Evolutionary conservation across 2,113 vertebrate genomes (phyloP), one percentile per base, ranked within the genome.

Genomic region (Orthochromis indermauri): DNA sequence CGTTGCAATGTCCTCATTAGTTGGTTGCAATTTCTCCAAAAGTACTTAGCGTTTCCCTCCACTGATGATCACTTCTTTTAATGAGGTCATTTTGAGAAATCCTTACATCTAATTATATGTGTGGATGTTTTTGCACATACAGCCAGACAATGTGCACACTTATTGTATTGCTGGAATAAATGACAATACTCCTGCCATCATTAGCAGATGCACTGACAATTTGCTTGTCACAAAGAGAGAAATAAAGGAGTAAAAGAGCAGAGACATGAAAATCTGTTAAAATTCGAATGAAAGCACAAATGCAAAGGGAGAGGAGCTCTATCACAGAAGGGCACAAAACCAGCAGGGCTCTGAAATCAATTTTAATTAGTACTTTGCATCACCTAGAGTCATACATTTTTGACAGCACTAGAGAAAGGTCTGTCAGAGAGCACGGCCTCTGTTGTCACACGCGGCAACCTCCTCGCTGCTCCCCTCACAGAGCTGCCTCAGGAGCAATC

Each of bases 321-420:
- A 51, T 85, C 54, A 82, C 84, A 88, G 81, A 85, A 87, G 90
- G 89, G 81, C 88, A 85, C 81, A 24, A 79, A 88, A 91, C 53
- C 88, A 89, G 78, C 83, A 86, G 91, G 71, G 82, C 55, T 82
- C 78, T 92, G 24, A 92, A 94, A 95, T 96, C 94, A 88, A 94
- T 95, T 95, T 93, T 94, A 96, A 98, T 98, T 97, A 98, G 96
- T 94, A 95, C 94, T 95, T 92, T 81, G 96, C 93, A 95, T 96
- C 97, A 96, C 96, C 95, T 94, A 93, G 96, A 96, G 97, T 97
- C 96, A 97, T 97, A 97, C 97, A 94, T 96, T 97, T 96, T 93
- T 97, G 89, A 82, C 88, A 86, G 90, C 8, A 28, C 24, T 1
- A 17, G 83, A 84, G 73, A 42, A 66, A 80, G 87, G 80, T 91